These are phyloP conservation scores for Hesperia comma DNA, from an alignment of 2,888 invertebrate species.

Conservation along the genomic window DNA sequence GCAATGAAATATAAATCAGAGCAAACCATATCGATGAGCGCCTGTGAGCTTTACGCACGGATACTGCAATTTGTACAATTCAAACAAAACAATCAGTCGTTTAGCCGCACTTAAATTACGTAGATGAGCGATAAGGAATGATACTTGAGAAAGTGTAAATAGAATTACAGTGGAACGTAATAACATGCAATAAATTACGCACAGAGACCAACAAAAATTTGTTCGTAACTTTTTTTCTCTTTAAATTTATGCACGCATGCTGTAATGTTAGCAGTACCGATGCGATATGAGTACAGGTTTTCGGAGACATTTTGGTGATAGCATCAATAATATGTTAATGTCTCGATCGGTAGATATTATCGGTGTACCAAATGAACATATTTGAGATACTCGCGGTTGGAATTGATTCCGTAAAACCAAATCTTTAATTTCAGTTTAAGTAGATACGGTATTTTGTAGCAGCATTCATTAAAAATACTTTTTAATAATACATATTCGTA, in stretches of 20 bases:
- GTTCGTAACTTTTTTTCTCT: constrained; percentile 40
- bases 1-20: constrained; percentile 75
- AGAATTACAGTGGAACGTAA: constrained; percentile 41
- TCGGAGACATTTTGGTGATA: constrained; percentile 47
- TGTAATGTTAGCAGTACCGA: constrained; percentile 39
- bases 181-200: constrained; percentile 41
- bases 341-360: constrained; percentile 39
- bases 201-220: constrained; percentile 40
- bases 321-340: constrained; percentile 50
- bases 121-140: constrained; percentile 71
- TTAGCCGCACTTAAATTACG: constrained; percentile 72
- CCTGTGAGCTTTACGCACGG: constrained; percentile 69
- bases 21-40: constrained; percentile 61
- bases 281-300: constrained; percentile 43
- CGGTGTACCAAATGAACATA: constrained; percentile 37
- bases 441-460: constrained; percentile 1
- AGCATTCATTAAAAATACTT: constrained; percentile 1
- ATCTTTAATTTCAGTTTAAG: constrained; percentile 28
- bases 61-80: constrained; percentile 64
- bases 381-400: constrained; percentile 20
- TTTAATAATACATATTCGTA: neutral
- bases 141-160: constrained; percentile 51
- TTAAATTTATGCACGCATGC: constrained; percentile 42
- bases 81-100: constrained; percentile 69
- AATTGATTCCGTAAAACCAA: constrained; percentile 33